Evolutionary conservation across 2,113 vertebrate species (phyloP).

Genomic region (Irena cyanogastra): DNA sequence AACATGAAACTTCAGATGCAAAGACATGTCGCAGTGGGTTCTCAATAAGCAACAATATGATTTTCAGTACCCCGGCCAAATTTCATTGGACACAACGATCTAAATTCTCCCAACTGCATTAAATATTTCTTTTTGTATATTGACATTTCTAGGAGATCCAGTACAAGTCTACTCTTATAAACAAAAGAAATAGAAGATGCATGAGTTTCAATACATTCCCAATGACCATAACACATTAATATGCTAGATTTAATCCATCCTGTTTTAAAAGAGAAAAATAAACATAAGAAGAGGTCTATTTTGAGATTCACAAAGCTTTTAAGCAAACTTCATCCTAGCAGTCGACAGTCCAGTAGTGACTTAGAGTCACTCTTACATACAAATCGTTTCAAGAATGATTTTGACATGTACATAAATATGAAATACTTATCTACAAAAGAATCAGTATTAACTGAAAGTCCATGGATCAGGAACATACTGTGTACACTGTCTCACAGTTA

Average conservation of each 20-base stretch:
- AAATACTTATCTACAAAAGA: not conserved
- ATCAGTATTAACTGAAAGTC: not conserved
- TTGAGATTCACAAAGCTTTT: not conserved
- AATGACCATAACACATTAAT: not conserved
- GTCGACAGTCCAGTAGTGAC: not conserved
- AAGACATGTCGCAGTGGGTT: not conserved
- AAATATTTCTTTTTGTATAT: not conserved
- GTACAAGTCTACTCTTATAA: not conserved
- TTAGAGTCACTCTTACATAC: not conserved
- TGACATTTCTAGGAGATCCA: not conserved
- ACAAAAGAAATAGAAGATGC: not conserved
- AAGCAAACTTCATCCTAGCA: not conserved
- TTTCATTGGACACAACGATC: not conserved
- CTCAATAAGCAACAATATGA: not conserved
- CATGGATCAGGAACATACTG: not conserved
- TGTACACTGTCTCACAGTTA: not conserved
- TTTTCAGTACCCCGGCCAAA: not conserved
- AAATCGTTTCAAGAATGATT: rapidly evolving
- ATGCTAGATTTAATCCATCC: not conserved
- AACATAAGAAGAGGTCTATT: not conserved
- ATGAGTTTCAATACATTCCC: not conserved
- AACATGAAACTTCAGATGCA: not conserved
- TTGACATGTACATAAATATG: not conserved
- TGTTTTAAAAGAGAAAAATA: not conserved
- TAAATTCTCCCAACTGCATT: not conserved